Evolutionary conservation across 2,113 vertebrate genomes (phyloP).

Genomic region (Delphinus delphis): DNA sequence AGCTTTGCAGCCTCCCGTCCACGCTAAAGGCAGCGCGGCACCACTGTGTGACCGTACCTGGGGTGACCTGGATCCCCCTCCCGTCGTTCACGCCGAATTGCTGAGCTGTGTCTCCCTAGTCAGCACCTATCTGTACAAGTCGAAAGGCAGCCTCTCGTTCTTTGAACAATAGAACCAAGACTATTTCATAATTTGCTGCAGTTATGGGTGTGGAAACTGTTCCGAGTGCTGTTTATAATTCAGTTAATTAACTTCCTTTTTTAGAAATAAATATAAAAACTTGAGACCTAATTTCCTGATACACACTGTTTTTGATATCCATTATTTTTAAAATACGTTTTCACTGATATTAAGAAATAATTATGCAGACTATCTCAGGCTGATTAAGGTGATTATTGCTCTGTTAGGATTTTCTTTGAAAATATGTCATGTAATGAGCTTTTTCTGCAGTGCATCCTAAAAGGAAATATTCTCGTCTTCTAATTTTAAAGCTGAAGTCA

Average conservation of each 20-base stretch:
- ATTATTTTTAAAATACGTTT: slow-evolving; percentile 68
- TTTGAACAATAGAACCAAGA: slow-evolving; percentile 52
- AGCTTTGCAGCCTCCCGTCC: fast-evolving
- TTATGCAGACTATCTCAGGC: slow-evolving; percentile 46
- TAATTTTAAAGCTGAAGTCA: slow-evolving; percentile 39
- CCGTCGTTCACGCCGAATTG: slow-evolving; percentile 26
- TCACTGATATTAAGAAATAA: slow-evolving; percentile 58
- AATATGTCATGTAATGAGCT: background rate
- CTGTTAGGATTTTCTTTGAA: background rate
- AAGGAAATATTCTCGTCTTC: background rate
- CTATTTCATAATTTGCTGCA: slow-evolving; percentile 59
- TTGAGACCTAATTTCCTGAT: background rate
- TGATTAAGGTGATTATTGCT: background rate
- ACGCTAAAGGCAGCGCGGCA: background rate
- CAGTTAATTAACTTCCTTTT: slow-evolving; percentile 74
- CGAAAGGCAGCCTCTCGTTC: slow-evolving; percentile 68
- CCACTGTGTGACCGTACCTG: background rate
- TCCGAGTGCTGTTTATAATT: slow-evolving; percentile 73
- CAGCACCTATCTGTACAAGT: slow-evolving; percentile 21
- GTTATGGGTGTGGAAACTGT: slow-evolving; percentile 25
- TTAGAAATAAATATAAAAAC: background rate
- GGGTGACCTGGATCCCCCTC: slow-evolving; percentile 50
- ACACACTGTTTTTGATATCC: background rate
- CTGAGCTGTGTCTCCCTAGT: background rate
- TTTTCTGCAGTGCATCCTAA: background rate